phyloP scores from a whole-genome alignment of 2,113 vertebrate species.

The Oostethus manadensis region DNA sequence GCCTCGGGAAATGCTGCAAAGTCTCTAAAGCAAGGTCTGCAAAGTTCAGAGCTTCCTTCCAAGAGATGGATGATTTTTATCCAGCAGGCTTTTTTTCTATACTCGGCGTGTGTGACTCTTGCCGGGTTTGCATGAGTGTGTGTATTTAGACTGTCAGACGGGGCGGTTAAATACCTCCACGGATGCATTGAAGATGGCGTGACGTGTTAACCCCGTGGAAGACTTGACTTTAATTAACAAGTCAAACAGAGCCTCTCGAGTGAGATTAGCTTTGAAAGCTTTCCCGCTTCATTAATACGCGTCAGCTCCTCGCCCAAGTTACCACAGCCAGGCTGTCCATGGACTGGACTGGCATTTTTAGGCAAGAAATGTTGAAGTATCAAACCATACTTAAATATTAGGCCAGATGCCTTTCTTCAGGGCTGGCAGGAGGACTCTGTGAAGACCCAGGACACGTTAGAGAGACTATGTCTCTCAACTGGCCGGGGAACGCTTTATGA shows the following conservation, averaged over 20 bases:
- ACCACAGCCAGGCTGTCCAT: background rate
- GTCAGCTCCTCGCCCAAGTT: slow-evolving; percentile 18
- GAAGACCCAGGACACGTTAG: too few species aligned
- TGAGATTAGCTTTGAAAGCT: slow-evolving; percentile 21
- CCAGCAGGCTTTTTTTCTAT: slow-evolving; percentile 19
- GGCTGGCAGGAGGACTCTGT: too few species aligned
- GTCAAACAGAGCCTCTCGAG: slow-evolving; percentile 8
- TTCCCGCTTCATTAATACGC: slow-evolving; percentile 34
- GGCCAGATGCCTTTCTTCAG: too few species aligned
- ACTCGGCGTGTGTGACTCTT: background rate
- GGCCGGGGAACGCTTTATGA: too few species aligned
- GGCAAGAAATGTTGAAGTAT: too few species aligned
- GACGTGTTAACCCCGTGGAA: background rate
- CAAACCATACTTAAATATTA: too few species aligned
- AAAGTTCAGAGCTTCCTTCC: slow-evolving; percentile 48
- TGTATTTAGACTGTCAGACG: background rate
- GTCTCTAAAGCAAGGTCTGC: slow-evolving; percentile 37
- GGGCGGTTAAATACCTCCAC: background rate
- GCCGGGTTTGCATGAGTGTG: background rate
- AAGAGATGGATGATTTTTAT: slow-evolving; percentile 45
- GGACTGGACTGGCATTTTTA: background rate
- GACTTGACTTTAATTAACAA: background rate
- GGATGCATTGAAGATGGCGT: background rate
- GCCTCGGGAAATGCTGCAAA: slow-evolving; percentile 47
- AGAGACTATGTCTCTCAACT: too few species aligned